Percentiles rank a stretch among this genome's conserved stretches.
These are phyloP conservation scores for Poeciliopsis infans DNA, from an alignment of 2,797 vertebrate species.

Conservation along the genomic window DNA sequence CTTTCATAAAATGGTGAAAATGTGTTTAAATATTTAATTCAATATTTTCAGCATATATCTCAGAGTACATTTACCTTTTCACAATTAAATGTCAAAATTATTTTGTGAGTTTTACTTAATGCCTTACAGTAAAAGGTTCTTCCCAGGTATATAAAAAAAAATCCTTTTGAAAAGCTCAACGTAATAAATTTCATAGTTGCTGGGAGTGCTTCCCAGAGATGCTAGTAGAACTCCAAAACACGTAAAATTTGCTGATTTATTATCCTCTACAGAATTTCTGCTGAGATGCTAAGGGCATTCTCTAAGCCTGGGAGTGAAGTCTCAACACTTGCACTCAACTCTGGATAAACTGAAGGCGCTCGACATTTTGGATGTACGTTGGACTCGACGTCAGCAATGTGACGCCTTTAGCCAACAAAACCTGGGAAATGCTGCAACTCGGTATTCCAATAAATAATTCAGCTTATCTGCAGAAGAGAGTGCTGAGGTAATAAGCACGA, in stretches of 20 bases:
- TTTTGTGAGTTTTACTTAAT: not conserved
- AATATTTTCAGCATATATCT: not conserved
- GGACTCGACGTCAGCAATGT: conserved; percentile 36
- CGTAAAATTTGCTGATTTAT: not conserved
- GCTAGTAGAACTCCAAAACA: not conserved
- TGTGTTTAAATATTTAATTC: not conserved
- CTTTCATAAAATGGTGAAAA: not conserved
- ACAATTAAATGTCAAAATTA: not conserved
- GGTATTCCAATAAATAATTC: conserved; percentile 56
- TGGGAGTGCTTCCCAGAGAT: conserved; percentile 7
- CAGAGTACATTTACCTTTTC: not conserved
- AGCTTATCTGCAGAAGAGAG: conserved; percentile 35
- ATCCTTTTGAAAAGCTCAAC: not conserved
- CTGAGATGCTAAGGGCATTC: not conserved
- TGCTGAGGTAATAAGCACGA: not conserved
- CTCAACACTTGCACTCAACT: conserved; percentile 5
- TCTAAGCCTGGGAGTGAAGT: not conserved
- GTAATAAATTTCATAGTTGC: not conserved
- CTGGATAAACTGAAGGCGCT: not conserved
- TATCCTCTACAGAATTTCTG: not conserved
- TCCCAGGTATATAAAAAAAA: not conserved
- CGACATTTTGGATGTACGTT: conserved; percentile 2
- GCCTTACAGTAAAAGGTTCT: not conserved
- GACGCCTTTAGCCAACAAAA: conserved; percentile 1
- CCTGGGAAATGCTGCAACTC: conserved; percentile 24